Conservation (phyloP, 2,888 invertebrate genomes). For the Aethes cnicana region DNA sequence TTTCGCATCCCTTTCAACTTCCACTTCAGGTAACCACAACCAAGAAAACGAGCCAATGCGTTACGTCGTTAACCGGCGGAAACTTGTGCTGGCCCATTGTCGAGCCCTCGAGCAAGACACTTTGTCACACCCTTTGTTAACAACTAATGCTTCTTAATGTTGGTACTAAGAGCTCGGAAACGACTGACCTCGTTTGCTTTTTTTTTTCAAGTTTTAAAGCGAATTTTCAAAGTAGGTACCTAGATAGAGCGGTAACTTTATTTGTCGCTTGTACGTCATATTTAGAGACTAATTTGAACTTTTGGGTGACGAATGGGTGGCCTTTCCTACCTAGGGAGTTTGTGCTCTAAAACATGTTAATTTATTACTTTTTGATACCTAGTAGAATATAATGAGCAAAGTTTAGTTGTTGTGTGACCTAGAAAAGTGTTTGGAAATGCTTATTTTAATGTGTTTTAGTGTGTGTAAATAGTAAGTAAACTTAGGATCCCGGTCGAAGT, state of each 20-base stretch:
- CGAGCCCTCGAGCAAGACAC: conserved; percentile 55
- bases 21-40: not conserved
- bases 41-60: conserved; percentile 59
- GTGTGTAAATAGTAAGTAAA: too few species aligned
- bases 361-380: too few species aligned
- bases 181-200: conserved; percentile 52
- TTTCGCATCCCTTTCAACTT: not conserved
- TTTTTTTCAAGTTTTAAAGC: conserved; percentile 35
- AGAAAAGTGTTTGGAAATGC: too few species aligned
- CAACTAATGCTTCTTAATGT: conserved; percentile 70
- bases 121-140: conserved; percentile 71
- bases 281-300: conserved; percentile 6
- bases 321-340: too few species aligned
- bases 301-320: not conserved
- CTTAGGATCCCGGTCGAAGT: too few species aligned
- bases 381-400: too few species aligned
- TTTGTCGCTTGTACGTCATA: conserved; percentile 7
- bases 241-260: conserved; percentile 12
- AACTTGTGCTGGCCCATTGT: conserved; percentile 57
- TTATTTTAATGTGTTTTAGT: too few species aligned
- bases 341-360: too few species aligned
- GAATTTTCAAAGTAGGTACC: conserved; percentile 20
- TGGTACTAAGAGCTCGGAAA: conserved; percentile 56
- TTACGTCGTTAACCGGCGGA: conserved; percentile 65
- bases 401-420: too few species aligned